These are phyloP conservation scores for Simalia tracyae DNA, from an alignment of 2,797 vertebrate species.

Conservation along the genomic window DNA sequence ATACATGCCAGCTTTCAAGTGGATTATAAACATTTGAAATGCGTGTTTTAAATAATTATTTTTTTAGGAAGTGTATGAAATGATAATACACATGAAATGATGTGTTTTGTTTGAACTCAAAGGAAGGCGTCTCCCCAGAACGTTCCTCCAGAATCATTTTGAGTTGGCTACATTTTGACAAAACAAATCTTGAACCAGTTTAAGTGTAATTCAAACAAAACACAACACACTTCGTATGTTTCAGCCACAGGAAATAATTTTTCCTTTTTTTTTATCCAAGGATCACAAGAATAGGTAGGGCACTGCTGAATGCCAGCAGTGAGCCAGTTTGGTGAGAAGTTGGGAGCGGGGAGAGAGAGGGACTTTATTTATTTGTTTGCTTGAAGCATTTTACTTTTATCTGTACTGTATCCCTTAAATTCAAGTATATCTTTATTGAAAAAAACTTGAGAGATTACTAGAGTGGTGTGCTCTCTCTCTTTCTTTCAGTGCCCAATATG, in stretches of 20 bases:
- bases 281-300: not conserved
- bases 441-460: not conserved
- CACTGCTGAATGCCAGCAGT: not conserved
- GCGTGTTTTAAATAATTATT: not conserved
- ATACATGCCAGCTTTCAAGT: not conserved
- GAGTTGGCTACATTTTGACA: not conserved
- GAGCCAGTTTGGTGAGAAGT: not conserved
- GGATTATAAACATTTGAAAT: not conserved
- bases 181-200: not conserved
- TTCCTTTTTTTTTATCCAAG: not conserved
- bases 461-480: not conserved
- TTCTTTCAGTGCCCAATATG: not conserved
- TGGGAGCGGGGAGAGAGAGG: accelerated
- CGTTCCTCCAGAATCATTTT: not conserved
- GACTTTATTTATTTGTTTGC: not conserved
- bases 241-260: not conserved
- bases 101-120: not conserved
- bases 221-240: not conserved
- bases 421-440: not conserved
- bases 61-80: not conserved
- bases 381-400: not conserved
- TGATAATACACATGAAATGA: not conserved
- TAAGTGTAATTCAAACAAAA: not conserved
- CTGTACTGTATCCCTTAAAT: not conserved
- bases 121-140: not conserved